Evolutionary conservation across 2,113 vertebrate genomes (phyloP), one percentile per base, ranked within the genome.

Genomic region (Pogonocichla stellata): DNA sequence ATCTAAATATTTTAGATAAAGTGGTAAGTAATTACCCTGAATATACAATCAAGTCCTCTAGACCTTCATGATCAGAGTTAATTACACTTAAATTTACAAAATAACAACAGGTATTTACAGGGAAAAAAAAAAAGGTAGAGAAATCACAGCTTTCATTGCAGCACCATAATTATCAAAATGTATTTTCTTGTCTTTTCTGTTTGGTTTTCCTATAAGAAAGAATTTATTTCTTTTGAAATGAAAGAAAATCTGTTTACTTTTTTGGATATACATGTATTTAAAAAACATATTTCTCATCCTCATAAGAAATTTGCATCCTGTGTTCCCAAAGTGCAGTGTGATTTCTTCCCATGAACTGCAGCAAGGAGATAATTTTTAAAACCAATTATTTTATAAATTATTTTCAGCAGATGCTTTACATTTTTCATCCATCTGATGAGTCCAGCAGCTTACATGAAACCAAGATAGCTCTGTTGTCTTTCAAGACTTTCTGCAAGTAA

Each of bases 351-450:
- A 94, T 75, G 72, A 95, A 72, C 51, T 84, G 71, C 74, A 95
- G n/a, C 75, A 88, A 58, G 17, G 18, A 96, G 71, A 90, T 64
- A 84, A 45, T 43, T 70, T 95, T 80, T 80, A 64, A 88, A 91
- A 72, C 20, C 17, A 86, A 94, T 96, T 96, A 69, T 91, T 96
- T 96, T 92, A 75, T 0, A 69, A 92, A 96, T 72, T 2, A 77
- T 95, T 97, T 97, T 56, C 33, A 75, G 56, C 67, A 96, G 71
- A 91, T 95, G 78, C 19, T 93, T 87, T 85, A 33, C 50, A 58
- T 18, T 75, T 26, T 87, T 77, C 14, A 36, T 83, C 47, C n/a
- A 11, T 73, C n/a, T 79, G 50, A 86, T 42, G 28, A 90, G 38
- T 60, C 50, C 50, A 57, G 45, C 28, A 93, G 11, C 29, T 77